Conservation (phyloP, 2,797 vertebrate genomes). For the Erpetoichthys calabaricus region DNA sequence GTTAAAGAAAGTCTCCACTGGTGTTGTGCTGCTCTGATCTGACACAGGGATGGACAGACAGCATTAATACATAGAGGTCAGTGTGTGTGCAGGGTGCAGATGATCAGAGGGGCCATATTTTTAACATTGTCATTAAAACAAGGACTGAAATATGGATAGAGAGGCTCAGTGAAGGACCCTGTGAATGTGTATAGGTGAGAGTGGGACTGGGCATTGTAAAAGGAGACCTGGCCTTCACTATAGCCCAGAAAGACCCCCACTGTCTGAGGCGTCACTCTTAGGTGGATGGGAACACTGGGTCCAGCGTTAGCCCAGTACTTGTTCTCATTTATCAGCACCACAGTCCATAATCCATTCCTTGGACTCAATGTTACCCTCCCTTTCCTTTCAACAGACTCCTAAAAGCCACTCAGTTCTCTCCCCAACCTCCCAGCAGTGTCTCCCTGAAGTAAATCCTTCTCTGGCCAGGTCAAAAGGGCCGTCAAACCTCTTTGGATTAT, state of each 20-base stretch:
- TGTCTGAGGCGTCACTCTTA: slow-evolving; percentile 31
- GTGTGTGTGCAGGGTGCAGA: slow-evolving; percentile 21
- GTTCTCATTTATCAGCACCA: slow-evolving; percentile 46
- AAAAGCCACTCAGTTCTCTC: slow-evolving; percentile 56
- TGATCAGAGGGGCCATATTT: slow-evolving; percentile 43
- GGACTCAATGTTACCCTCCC: slow-evolving; percentile 46
- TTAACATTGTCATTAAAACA: slow-evolving; percentile 45
- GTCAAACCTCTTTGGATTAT: no score
- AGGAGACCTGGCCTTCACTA: slow-evolving; percentile 51
- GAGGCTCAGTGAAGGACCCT: slow-evolving; percentile 32
- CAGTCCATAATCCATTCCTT: slow-evolving; percentile 51
- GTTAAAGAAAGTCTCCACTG: no score
- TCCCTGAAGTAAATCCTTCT: no score
- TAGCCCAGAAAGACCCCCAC: slow-evolving; percentile 51
- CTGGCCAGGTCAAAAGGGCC: no score
- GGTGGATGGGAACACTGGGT: slow-evolving; percentile 26
- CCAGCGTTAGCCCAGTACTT: slow-evolving; percentile 40
- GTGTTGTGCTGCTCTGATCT: no score
- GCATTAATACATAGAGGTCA: no score
- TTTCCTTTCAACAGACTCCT: slow-evolving; percentile 44
- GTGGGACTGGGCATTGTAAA: slow-evolving; percentile 46
- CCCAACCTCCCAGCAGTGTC: slow-evolving; percentile 27
- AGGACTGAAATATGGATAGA: slow-evolving; percentile 51
- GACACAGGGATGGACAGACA: no score
- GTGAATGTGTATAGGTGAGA: slow-evolving; percentile 49